A percentile compares a stretch with the other conserved stretches of the same genome.
phyloP scores from a whole-genome alignment of 2,888 invertebrate species.

The Oscheius sp. region DNA sequence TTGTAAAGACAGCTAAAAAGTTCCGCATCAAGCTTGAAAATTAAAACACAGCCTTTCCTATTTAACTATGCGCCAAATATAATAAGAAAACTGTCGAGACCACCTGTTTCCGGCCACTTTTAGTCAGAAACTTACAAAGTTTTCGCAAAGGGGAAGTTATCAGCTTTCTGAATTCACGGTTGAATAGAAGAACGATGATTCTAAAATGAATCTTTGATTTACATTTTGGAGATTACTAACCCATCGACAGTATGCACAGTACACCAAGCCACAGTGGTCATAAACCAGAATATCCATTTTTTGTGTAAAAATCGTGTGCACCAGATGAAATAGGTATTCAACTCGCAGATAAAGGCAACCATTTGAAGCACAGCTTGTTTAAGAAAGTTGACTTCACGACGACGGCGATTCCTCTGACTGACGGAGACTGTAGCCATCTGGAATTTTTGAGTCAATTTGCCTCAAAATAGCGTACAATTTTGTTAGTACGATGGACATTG shows the following conservation, averaged over 20 bases:
- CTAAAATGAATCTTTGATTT: neutral
- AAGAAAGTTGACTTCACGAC: conserved; percentile 26
- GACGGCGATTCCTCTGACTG: neutral
- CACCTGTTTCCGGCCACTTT: too few relatives aligned
- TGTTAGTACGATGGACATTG: conserved; percentile 33
- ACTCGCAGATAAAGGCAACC: conserved; percentile 42
- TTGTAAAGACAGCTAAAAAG: too few relatives aligned
- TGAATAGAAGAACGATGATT: conserved; percentile 28
- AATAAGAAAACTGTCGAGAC: too few relatives aligned
- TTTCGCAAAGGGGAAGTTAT: conserved; percentile 14
- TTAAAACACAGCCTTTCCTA: too few relatives aligned
- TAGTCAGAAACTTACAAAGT: conserved; percentile 10
- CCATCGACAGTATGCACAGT: conserved; percentile 46
- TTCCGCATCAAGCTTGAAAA: too few relatives aligned
- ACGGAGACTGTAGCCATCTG: neutral
- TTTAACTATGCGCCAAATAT: too few relatives aligned
- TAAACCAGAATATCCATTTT: conserved; percentile 40
- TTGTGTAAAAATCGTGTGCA: conserved; percentile 23
- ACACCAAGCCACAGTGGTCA: conserved; percentile 44
- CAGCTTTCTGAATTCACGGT: conserved; percentile 27
- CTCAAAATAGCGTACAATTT: neutral
- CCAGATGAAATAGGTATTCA: conserved; percentile 47
- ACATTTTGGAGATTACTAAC: neutral
- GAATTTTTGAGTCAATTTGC: neutral
- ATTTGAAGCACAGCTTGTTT: conserved; percentile 42